Conservation (phyloP, 2,888 invertebrate genomes). For the Hemicrepidius hirtus region DNA sequence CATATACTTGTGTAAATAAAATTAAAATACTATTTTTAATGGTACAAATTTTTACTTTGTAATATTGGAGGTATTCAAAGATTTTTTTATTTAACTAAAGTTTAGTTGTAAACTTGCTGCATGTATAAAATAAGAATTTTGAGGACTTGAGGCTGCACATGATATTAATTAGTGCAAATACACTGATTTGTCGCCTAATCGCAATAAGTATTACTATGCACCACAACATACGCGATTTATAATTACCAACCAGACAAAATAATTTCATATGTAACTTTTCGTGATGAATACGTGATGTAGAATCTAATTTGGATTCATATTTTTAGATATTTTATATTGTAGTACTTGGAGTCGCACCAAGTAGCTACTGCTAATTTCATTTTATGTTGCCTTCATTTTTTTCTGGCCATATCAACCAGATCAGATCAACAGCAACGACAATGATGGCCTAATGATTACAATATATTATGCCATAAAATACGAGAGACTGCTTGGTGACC, state of each 20-base stretch:
- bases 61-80: neutral
- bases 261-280: slow-evolving; percentile 61
- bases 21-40: neutral
- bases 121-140: neutral
- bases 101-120: too few species aligned
- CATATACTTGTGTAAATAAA: too few species aligned
- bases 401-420: slow-evolving; percentile 35
- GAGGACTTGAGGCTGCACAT: slow-evolving; percentile 57
- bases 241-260: slow-evolving; percentile 57
- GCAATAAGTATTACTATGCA: slow-evolving; percentile 66
- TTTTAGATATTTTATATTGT: slow-evolving; percentile 60
- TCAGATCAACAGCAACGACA: slow-evolving; percentile 38
- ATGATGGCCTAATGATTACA: slow-evolving; percentile 51
- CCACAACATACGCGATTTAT: slow-evolving; percentile 42
- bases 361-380: slow-evolving; percentile 38
- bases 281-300: slow-evolving; percentile 60
- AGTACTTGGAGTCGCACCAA: slow-evolving; percentile 61
- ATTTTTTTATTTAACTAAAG: neutral
- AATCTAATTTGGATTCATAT: slow-evolving; percentile 59
- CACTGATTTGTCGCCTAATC: slow-evolving; percentile 62
- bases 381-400: slow-evolving; percentile 35
- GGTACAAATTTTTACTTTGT: slow-evolving; percentile 16
- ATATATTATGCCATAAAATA: slow-evolving; percentile 48
- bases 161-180: slow-evolving; percentile 36
- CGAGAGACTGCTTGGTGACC: slow-evolving; percentile 63